Evolutionary conservation across 2,113 vertebrate genomes (phyloP).

Genomic region (Danio rerio): DNA sequence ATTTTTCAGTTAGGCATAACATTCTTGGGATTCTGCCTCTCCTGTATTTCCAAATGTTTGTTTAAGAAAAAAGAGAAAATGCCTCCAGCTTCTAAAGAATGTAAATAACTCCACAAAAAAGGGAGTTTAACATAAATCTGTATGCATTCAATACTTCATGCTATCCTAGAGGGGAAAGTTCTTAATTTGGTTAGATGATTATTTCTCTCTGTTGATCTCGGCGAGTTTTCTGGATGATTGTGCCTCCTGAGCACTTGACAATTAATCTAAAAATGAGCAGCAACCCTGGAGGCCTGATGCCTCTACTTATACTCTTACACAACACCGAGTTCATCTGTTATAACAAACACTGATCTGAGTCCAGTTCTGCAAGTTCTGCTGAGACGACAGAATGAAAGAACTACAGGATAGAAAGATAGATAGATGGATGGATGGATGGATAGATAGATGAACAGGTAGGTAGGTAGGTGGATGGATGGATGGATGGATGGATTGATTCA

Average conservation of each 20-base stretch:
- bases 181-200: slow-evolving; percentile 38
- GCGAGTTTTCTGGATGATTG: slow-evolving; percentile 26
- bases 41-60: slow-evolving; percentile 23
- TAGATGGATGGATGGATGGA: no score
- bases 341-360: neutral
- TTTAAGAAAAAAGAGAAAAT: neutral
- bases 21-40: neutral
- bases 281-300: slow-evolving; percentile 18
- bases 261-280: slow-evolving; percentile 32
- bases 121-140: neutral
- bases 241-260: slow-evolving; percentile 30
- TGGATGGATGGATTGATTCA: no score
- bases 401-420: neutral
- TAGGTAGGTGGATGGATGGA: no score
- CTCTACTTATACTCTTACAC: neutral
- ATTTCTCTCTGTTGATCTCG: slow-evolving; percentile 34
- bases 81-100: slow-evolving; percentile 7
- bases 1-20: neutral
- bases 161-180: slow-evolving; percentile 35
- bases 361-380: neutral
- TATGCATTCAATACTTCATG: slow-evolving; percentile 1
- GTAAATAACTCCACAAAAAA: neutral
- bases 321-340: slow-evolving; percentile 8
- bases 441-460: no score
- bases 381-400: neutral